Base-by-base conservation (phyloP, 2,113 vertebrate genomes). In the Phalacrocorax brasilianus region DNA sequence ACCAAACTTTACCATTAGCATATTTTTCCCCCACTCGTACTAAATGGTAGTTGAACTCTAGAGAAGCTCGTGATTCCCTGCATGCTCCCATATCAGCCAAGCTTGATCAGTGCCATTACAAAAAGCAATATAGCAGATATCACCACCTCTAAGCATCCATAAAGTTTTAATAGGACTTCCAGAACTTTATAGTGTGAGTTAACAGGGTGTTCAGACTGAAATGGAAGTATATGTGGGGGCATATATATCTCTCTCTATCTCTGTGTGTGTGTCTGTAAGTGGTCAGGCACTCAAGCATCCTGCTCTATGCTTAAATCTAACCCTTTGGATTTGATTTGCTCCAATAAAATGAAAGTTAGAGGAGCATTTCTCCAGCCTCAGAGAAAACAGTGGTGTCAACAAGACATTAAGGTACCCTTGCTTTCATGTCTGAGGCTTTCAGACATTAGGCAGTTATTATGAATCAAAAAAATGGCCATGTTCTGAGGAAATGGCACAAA, bases 401-500 rank as follows among this genome's bases (percentile, higher is more conserved):
- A 79, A 85, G 83, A 70, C 49, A 76, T 81, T 63, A 68, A 65
- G 61, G 62, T 73, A 45, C 30, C 55, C 22, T 71, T 70, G 32
- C 33, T 95, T 91, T 79, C 16, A 53, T 52, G 77, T 89, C 49
- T 82, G 78, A 94, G 47, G 75, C 89, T 91, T 94, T 86, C 79
- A 94, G 87, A 33, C 82, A 53, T 68, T 33, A 88, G 74, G 71
- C 62, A 62, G 86, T 88, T 90, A 63, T 93, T 90, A 63, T 12
- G 62, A 91, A 87, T 92, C 4, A 38, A 72, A 94, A 86, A 83
- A 78, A 26, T 3, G 22, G 4, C 21, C 71, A 49, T 26, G 59
- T 91, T 82, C 63, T 42, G 63, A 75, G 91, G 24, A 97, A 93
- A 97, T 67, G 50, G 42, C 90, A 91, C 32, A 79, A 96, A 93